Conservation (phyloP, 2,797 vertebrate species). For the Chelmon rostratus region DNA sequence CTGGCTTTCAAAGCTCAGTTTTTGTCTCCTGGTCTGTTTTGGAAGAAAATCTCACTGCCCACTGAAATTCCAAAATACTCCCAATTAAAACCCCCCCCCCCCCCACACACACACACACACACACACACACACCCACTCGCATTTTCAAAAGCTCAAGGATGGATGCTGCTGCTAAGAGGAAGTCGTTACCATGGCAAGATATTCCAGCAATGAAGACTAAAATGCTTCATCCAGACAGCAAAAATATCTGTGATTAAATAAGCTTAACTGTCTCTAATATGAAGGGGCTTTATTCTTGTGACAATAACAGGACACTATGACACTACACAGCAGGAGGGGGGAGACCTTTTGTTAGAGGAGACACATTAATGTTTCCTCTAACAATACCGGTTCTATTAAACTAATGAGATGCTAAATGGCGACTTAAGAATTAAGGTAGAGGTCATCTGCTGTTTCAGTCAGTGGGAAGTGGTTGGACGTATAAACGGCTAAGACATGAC, state of each 20-base stretch:
- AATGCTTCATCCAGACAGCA: conserved; percentile 39
- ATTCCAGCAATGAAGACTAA: conserved; percentile 32
- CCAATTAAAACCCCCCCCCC: conserved; percentile 46
- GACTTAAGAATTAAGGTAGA: background rate
- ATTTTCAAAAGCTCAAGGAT: conserved; percentile 58
- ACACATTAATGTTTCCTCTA: background rate
- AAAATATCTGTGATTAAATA: conserved; percentile 35
- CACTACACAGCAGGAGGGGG: background rate
- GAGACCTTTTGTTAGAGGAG: background rate
- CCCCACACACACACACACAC: too few species aligned
- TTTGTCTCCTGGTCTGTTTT: conserved; percentile 36
- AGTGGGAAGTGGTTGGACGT: background rate
- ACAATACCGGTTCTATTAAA: background rate
- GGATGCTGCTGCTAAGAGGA: conserved; percentile 43
- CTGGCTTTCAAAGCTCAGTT: conserved; percentile 27
- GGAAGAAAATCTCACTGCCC: conserved; percentile 51
- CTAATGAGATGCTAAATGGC: background rate
- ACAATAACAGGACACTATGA: conserved; percentile 5
- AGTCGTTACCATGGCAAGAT: conserved; percentile 64
- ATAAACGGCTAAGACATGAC: background rate
- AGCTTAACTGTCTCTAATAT: background rate
- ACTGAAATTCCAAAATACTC: conserved; percentile 64
- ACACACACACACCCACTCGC: conserved; percentile 47
- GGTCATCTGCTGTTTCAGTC: background rate
- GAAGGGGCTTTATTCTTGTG: conserved; percentile 14